phyloP scores from a whole-genome alignment of 2,797 vertebrate species.

The Hoplostethus mediterraneus region DNA sequence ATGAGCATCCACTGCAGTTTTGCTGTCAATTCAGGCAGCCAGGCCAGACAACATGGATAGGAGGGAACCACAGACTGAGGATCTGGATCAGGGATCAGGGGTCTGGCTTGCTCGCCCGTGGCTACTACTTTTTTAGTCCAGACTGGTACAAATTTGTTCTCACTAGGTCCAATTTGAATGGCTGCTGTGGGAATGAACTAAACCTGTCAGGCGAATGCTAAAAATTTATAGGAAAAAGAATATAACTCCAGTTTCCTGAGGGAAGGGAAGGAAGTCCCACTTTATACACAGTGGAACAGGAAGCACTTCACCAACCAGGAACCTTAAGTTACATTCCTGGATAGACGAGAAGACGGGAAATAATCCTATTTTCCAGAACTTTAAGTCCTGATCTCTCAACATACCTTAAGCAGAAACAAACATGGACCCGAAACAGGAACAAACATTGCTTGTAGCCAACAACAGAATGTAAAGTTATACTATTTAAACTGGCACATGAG shows the following conservation, averaged over 20 bases:
- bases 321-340: conserved; percentile 33
- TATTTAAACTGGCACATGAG: conserved; percentile 66
- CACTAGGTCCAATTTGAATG: conserved; percentile 46
- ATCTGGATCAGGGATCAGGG: conserved; percentile 62
- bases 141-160: conserved; percentile 54
- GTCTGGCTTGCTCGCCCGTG: conserved; percentile 53
- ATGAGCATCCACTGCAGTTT: conserved; percentile 76
- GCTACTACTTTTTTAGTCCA: conserved; percentile 53
- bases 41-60: conserved; percentile 75
- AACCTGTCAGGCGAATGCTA: conserved; percentile 60
- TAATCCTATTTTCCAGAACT: conserved; percentile 78
- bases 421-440: conserved; percentile 63
- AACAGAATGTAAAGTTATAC: conserved; percentile 72
- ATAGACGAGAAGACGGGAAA: conserved; percentile 37
- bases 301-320: conserved; percentile 33
- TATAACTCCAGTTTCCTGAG: conserved; percentile 44
- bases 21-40: conserved; percentile 74
- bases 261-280: not conserved
- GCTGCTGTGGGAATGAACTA: conserved; percentile 54
- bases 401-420: conserved; percentile 64
- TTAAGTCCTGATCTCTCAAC: conserved; percentile 55
- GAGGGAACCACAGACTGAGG: conserved; percentile 63
- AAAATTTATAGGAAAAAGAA: conserved; percentile 46
- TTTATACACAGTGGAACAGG: conserved; percentile 5
- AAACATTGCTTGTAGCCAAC: conserved; percentile 64